These are phyloP conservation scores for Pantherophis vulpinus DNA, from an alignment of 2,797 vertebrate genomes.

Conservation along the genomic window DNA sequence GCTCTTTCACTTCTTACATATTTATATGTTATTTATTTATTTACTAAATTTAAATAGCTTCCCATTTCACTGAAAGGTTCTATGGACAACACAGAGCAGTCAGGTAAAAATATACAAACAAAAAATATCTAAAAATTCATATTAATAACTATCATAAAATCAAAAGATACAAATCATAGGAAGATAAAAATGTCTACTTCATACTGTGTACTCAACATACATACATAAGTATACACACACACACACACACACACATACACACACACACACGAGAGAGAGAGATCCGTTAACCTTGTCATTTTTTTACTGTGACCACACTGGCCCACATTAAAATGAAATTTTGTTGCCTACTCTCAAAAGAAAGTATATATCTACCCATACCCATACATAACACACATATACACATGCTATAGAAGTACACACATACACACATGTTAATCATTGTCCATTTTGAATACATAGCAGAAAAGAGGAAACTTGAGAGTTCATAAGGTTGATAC, in stretches of 20 bases:
- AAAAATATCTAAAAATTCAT: neutral
- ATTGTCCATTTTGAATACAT: too few relatives aligned
- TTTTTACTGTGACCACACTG: too few relatives aligned
- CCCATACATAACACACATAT: too few relatives aligned
- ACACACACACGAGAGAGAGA: too few relatives aligned
- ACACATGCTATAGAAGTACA: too few relatives aligned
- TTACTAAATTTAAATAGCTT: neutral
- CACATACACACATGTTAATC: too few relatives aligned
- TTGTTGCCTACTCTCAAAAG: too few relatives aligned
- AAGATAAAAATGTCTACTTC: neutral
- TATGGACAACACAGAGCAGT: neutral
- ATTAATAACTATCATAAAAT: neutral
- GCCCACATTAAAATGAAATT: too few relatives aligned
- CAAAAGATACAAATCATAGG: neutral
- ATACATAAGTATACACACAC: neutral
- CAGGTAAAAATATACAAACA: neutral
- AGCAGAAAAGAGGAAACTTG: too few relatives aligned
- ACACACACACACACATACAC: neutral
- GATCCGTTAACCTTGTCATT: too few relatives aligned
- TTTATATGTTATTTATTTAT: slow-evolving; percentile 11
- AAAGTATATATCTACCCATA: too few relatives aligned
- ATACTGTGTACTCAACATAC: neutral
- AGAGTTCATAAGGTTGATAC: too few relatives aligned
- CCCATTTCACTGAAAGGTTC: neutral
- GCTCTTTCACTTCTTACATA: neutral